phyloP scores from a whole-genome alignment of 2,797 vertebrate species.

The Melanotaenia maccullochi region DNA sequence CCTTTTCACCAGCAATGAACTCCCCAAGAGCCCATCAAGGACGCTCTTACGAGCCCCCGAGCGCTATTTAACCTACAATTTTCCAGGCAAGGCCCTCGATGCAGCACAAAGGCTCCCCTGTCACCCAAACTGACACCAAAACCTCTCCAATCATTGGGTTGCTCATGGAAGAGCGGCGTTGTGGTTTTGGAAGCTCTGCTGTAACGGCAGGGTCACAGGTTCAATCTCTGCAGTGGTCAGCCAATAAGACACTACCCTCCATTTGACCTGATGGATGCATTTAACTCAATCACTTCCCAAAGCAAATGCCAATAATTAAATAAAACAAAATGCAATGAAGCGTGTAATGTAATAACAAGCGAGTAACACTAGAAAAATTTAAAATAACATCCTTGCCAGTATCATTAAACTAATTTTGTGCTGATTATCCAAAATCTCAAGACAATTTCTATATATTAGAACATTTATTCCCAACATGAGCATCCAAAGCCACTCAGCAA shows the following conservation, averaged over 20 bases:
- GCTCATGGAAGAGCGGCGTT: constrained; percentile 19
- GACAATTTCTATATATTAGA: constrained; percentile 7
- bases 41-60: constrained; percentile 61
- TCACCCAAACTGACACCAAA: constrained; percentile 61
- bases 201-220: constrained; percentile 37
- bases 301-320: constrained; percentile 42
- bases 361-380: constrained; percentile 37
- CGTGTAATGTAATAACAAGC: constrained; percentile 42
- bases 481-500: neutral
- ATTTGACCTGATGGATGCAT: constrained; percentile 36
- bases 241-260: constrained; percentile 36
- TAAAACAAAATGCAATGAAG: constrained; percentile 42
- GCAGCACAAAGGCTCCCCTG: constrained; percentile 64
- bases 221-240: constrained; percentile 44
- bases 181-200: constrained; percentile 37
- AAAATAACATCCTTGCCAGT: constrained; percentile 19
- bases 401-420: constrained; percentile 22
- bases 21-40: constrained; percentile 68
- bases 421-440: constrained; percentile 1
- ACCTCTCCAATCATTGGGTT: constrained; percentile 11
- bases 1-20: constrained; percentile 55
- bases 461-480: constrained; percentile 7
- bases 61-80: constrained; percentile 56
- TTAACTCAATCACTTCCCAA: constrained; percentile 36
- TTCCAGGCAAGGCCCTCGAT: constrained; percentile 56